Base-by-base conservation (phyloP, 2,888 invertebrate species). In the Idaea aversata region DNA sequence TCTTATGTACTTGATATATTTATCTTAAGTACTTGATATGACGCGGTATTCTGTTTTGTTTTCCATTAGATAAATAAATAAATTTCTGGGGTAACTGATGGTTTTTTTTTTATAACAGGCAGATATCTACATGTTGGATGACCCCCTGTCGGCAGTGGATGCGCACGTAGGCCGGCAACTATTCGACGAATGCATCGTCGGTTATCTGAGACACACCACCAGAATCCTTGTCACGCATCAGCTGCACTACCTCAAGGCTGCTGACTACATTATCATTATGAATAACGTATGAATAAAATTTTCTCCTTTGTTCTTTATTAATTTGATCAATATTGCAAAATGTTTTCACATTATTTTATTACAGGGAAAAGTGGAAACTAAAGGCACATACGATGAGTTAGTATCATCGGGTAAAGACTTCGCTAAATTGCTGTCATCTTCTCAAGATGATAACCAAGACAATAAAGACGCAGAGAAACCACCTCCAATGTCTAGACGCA, bases 211-310 rank as follows among this genome's bases (percentile, higher is more conserved):
- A 5, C 93, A 95, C 72, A 96, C 96, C 82, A 96, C 96, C 0
- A 93, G 96, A 61, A 94, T 98, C 68, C 94, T 98, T 35, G 96
- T 97, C 70, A 98, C 98, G 0, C 98, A 98, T 88, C 98, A 98
- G 84, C 93, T 97, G n/a, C 97, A 98, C 78, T 92, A 88, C 86
- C 93, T 88, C 67, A 91, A 90, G 80, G 93, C 84, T 34, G 92
- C 87, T 57, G 93, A 88, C 81, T 93, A 92, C 79, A 94, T 95
- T 73, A 82, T 95, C 65, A 93, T 95, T 73, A 93, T 94, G 94
- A 90, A 93, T 75, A 85, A 89, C 70, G 92, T 92, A 75, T 72
- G 84, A 73, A 60, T n/a, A 5, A 59, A 35, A 35, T 61, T 6
- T 35, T 47, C 47, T 7, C 47, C 47, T 6, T 47, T 47, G 47